phyloP scores from a whole-genome alignment of 2,888 invertebrate species.

The Eilema depressum region DNA sequence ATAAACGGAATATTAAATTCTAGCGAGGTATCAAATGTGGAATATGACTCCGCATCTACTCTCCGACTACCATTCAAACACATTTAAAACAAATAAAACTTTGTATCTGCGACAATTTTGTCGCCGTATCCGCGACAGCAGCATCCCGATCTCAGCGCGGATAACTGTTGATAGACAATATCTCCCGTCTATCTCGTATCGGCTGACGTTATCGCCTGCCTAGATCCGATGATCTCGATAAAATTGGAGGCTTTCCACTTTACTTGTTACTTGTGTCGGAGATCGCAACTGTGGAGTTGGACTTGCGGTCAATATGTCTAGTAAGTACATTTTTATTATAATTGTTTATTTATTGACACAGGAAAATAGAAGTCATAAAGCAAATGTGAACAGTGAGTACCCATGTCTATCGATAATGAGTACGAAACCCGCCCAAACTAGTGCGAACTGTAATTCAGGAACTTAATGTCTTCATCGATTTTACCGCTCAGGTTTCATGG shows the following conservation, averaged over 20 bases:
- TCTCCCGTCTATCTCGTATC: constrained; percentile 64
- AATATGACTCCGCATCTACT: no score
- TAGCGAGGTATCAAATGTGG: no score
- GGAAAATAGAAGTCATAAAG: background rate
- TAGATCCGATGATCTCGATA: constrained; percentile 75
- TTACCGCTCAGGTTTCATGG: background rate
- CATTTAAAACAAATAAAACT: constrained; percentile 1
- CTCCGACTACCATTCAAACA: background rate
- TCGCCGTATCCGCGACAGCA: constrained; percentile 30
- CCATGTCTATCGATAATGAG: no score
- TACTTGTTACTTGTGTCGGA: constrained; percentile 65
- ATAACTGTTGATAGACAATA: constrained; percentile 76
- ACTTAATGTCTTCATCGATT: background rate
- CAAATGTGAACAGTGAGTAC: background rate
- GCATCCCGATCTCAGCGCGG: constrained; percentile 48
- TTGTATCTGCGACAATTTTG: constrained; percentile 23
- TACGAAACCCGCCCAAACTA: no score
- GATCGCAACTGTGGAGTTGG: constrained; percentile 65
- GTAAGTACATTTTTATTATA: constrained; percentile 63
- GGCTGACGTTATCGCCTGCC: constrained; percentile 65
- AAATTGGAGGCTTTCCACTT: constrained; percentile 69
- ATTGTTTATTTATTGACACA: background rate
- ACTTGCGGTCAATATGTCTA: constrained; percentile 75
- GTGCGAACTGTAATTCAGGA: background rate
- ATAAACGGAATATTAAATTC: no score